Conservation (phyloP, 2,888 invertebrate species). For the Melanophora roralis region DNA sequence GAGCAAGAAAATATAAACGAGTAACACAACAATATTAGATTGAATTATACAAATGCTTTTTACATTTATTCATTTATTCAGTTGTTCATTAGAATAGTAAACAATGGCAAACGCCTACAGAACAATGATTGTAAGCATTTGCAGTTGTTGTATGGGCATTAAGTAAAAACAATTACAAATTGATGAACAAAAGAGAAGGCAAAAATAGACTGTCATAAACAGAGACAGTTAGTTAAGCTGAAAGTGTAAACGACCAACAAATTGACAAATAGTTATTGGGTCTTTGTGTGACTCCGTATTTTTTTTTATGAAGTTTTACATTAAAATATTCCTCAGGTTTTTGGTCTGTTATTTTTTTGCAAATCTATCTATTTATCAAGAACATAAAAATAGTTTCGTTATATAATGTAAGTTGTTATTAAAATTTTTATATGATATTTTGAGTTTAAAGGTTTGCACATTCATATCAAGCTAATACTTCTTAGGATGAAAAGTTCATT, state of each 20-base stretch:
- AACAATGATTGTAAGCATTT: conserved; percentile 35
- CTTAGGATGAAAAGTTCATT: too few species aligned
- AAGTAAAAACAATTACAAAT: conserved; percentile 39
- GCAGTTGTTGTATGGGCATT: conserved; percentile 39
- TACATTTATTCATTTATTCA: conserved; percentile 37
- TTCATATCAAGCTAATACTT: too few species aligned
- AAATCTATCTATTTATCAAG: too few species aligned
- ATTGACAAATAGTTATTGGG: conserved; percentile 28
- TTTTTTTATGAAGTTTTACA: background rate
- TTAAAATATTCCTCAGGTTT: too few species aligned
- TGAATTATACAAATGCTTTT: conserved; percentile 57
- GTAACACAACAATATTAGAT: conserved; percentile 53
- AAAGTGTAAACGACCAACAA: background rate
- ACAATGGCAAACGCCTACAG: conserved; percentile 45
- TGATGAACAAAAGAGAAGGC: background rate
- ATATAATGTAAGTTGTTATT: too few species aligned
- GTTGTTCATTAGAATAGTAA: too few species aligned
- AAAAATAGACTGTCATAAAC: background rate
- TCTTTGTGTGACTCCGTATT: background rate
- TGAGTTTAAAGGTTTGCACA: too few species aligned
- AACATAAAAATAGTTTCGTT: too few species aligned
- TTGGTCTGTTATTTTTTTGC: too few species aligned
- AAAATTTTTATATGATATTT: too few species aligned
- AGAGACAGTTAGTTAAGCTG: background rate
- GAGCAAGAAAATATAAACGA: conserved; percentile 12